Conservation (phyloP, 2,888 invertebrate genomes). For the Chloroclystis v-ata region DNA sequence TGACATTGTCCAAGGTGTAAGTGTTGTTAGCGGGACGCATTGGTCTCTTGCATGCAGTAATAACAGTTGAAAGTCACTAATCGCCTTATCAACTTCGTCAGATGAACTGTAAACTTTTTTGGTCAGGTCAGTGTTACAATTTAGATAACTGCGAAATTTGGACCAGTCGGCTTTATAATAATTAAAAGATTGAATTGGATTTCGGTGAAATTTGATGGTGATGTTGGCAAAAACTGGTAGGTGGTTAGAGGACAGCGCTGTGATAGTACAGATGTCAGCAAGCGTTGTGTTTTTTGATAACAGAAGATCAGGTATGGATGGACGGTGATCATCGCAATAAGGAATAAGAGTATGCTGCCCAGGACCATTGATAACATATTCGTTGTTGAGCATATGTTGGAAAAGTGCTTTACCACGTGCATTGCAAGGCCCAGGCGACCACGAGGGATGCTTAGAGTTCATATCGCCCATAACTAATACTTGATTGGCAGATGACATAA, state of each 20-base stretch:
- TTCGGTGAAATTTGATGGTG: neutral
- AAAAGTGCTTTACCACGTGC: neutral
- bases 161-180: neutral
- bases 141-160: neutral
- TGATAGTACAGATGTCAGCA: neutral
- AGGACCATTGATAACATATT: neutral
- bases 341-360: neutral
- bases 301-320: neutral
- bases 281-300: neutral
- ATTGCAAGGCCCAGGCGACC: neutral
- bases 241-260: neutral
- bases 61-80: neutral
- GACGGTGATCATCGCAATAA: neutral
- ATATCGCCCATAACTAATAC: neutral
- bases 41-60: neutral
- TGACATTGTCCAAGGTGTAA: neutral
- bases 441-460: neutral
- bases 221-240: neutral
- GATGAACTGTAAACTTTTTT: neutral
- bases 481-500: neutral
- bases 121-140: neutral
- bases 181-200: neutral
- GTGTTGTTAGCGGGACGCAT: neutral
- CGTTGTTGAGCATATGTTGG: neutral
- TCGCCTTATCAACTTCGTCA: neutral